These are phyloP conservation scores for Leuciscus waleckii DNA, from an alignment of 2,797 vertebrate genomes.

Conservation along the genomic window DNA sequence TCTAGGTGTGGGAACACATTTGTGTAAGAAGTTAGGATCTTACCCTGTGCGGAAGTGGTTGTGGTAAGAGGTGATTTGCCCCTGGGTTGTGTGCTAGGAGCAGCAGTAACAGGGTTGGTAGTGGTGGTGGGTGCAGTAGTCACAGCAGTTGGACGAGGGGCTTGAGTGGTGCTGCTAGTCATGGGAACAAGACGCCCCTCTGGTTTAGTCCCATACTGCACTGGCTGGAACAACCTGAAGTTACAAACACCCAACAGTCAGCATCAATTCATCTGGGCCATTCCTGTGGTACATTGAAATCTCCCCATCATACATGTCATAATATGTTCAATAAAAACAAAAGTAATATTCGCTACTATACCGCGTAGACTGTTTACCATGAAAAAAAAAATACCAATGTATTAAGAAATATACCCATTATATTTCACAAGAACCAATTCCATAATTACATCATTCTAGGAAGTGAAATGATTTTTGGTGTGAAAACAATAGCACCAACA, in stretches of 20 bases:
- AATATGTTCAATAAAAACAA: background rate
- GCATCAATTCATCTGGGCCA: background rate
- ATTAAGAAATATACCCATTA: background rate
- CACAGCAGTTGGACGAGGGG: slow-evolving; percentile 70
- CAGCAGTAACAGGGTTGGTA: slow-evolving; percentile 67
- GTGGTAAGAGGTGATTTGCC: slow-evolving; percentile 77
- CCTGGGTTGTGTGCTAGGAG: slow-evolving; percentile 74
- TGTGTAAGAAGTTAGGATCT: slow-evolving; percentile 52
- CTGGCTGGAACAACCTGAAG: slow-evolving; percentile 88
- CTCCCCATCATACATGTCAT: background rate
- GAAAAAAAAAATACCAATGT: background rate
- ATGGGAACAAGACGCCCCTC: slow-evolving; percentile 87
- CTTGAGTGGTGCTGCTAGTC: slow-evolving; percentile 70
- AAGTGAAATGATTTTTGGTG: background rate
- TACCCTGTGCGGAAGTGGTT: slow-evolving; percentile 85
- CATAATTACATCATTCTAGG: background rate
- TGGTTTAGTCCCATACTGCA: slow-evolving; percentile 92
- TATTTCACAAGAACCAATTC: background rate
- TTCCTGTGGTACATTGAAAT: background rate
- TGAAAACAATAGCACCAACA: background rate
- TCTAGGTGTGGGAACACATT: background rate
- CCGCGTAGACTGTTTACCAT: background rate
- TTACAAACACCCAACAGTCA: slow-evolving; percentile 1
- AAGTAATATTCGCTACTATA: background rate
- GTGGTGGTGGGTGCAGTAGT: slow-evolving; percentile 61